A percentile compares a stretch with the other conserved stretches of the same genome.
Conservation (phyloP, 1,140 invertebrate species). For the Caenorhabditis tropicalis region DNA sequence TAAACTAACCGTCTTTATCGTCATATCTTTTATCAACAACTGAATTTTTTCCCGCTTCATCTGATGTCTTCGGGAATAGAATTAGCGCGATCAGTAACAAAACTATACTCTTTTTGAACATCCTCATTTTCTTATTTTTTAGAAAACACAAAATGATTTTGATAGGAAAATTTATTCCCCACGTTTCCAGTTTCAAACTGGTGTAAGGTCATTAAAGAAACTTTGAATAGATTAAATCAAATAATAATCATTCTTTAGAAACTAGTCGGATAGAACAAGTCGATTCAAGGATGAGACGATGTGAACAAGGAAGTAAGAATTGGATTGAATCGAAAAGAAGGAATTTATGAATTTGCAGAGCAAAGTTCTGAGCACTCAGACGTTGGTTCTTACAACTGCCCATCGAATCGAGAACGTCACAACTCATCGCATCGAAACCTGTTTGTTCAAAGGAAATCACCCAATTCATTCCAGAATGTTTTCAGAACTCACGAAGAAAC, state of each 20-base stretch:
- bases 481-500: not conserved
- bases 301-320: not conserved
- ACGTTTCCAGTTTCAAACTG: not conserved
- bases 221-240: not conserved
- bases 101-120: not conserved
- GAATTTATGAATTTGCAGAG: not conserved
- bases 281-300: not conserved
- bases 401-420: constrained; percentile 8
- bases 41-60: not conserved
- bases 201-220: not conserved
- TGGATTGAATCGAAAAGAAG: not conserved
- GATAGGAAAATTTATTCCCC: not conserved
- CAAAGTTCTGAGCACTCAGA: not conserved
- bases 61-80: not conserved
- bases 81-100: not conserved
- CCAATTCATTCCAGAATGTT: not conserved
- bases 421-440: not conserved
- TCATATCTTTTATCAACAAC: not conserved
- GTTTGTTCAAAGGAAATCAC: not conserved
- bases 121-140: not conserved
- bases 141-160: not conserved
- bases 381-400: constrained; percentile 3
- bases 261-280: not conserved
- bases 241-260: not conserved
- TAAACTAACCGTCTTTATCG: not conserved